Conservation (phyloP, 2,797 vertebrate genomes). For the Danio albolineatus region DNA sequence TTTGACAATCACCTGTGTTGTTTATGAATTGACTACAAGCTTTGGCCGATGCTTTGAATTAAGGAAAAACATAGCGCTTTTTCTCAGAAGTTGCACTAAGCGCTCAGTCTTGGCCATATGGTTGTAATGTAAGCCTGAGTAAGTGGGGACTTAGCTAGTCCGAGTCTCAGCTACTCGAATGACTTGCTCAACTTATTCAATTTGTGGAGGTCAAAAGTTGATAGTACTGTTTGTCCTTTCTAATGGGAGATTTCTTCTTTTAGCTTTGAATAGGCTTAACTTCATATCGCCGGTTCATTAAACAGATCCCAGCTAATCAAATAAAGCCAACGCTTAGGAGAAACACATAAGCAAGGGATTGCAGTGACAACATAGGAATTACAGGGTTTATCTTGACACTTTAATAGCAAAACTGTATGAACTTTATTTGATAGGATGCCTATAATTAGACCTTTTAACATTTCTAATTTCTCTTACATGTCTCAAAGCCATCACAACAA, state of each 20-base stretch:
- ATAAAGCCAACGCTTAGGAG: constrained; percentile 55
- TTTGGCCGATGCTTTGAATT: not conserved
- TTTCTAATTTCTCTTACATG: constrained; percentile 43
- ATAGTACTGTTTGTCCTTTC: constrained; percentile 62
- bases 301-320: constrained; percentile 63
- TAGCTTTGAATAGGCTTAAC: constrained; percentile 59
- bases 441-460: constrained; percentile 40
- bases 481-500: constrained; percentile 45
- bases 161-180: constrained; percentile 55
- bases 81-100: constrained; percentile 37
- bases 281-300: constrained; percentile 58
- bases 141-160: constrained; percentile 58
- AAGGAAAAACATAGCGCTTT: constrained; percentile 32
- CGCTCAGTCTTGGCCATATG: constrained; percentile 58
- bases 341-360: constrained; percentile 49
- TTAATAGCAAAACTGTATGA: constrained; percentile 50
- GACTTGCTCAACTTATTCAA: constrained; percentile 66
- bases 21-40: constrained; percentile 55
- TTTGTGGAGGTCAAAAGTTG: constrained; percentile 70
- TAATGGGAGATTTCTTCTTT: constrained; percentile 63
- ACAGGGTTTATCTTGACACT: constrained; percentile 52
- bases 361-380: constrained; percentile 42
- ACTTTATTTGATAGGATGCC: constrained; percentile 17
- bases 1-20: constrained; percentile 64
- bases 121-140: constrained; percentile 51